Percentiles rank a stretch among this genome's conserved stretches.
Conservation (phyloP, 2,113 vertebrate species). For the Rutilus rutilus region DNA sequence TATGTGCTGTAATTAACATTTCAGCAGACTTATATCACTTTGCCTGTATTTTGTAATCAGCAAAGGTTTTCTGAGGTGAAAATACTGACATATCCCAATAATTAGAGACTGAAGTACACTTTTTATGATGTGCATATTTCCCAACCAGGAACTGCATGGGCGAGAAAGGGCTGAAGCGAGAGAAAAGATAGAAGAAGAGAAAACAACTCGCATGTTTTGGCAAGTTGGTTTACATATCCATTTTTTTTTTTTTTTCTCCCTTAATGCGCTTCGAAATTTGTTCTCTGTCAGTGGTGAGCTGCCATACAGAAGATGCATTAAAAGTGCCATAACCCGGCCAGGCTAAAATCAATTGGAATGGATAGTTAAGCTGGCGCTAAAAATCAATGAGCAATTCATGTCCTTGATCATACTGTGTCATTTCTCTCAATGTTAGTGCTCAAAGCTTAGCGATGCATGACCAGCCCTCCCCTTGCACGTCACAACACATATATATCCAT, state of each 20-base stretch:
- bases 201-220: slow-evolving; percentile 59
- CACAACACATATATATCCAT: slow-evolving; percentile 45
- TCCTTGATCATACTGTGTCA: slow-evolving; percentile 83
- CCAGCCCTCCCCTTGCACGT: slow-evolving; percentile 49
- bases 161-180: slow-evolving; percentile 20
- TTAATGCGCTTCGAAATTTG: slow-evolving; percentile 66
- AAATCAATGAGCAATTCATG: slow-evolving; percentile 86
- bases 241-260: slow-evolving; percentile 37
- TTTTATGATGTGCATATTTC: slow-evolving; percentile 58
- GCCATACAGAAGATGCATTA: slow-evolving; percentile 79
- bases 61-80: slow-evolving; percentile 54
- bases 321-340: slow-evolving; percentile 78
- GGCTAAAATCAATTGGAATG: slow-evolving; percentile 83
- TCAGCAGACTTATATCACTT: slow-evolving; percentile 36
- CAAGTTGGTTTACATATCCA: slow-evolving; percentile 41
- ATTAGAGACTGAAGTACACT: slow-evolving; percentile 58
- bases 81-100: slow-evolving; percentile 51
- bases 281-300: slow-evolving; percentile 68
- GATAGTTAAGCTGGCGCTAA: slow-evolving; percentile 83
- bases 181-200: slow-evolving; percentile 49
- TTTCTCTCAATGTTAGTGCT: slow-evolving; percentile 78
- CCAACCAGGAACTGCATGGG: slow-evolving; percentile 13
- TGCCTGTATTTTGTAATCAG: slow-evolving; percentile 35
- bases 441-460: slow-evolving; percentile 65
- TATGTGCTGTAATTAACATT: slow-evolving; percentile 28